These are phyloP conservation scores for Pardosa pseudoannulata DNA, from an alignment of 2,888 invertebrate genomes.

Conservation along the genomic window DNA sequence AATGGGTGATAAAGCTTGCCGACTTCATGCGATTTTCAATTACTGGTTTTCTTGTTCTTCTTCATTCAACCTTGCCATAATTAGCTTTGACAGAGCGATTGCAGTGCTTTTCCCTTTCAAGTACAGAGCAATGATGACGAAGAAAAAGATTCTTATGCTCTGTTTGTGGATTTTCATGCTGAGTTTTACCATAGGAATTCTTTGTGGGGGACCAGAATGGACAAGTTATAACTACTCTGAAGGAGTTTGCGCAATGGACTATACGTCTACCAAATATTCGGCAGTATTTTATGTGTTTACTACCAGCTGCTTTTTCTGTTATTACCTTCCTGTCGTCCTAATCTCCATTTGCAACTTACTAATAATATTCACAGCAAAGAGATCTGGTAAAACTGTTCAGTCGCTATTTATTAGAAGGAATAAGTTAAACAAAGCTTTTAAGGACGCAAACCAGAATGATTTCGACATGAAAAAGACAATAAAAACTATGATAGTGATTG, in stretches of 20 bases:
- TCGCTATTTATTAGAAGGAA: background rate
- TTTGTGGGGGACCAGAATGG: constrained; percentile 26
- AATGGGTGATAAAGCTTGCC: constrained; percentile 73
- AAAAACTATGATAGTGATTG: constrained; percentile 76
- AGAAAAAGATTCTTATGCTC: background rate
- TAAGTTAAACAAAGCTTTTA: background rate
- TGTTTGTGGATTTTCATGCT: background rate
- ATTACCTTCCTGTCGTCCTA: constrained; percentile 1
- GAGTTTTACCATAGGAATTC: background rate
- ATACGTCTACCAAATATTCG: background rate
- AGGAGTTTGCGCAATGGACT: constrained; percentile 44
- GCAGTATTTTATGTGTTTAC: constrained; percentile 4
- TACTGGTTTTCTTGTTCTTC: constrained; percentile 78
- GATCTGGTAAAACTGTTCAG: background rate
- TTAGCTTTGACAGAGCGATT: constrained; percentile 77
- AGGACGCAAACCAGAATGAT: background rate
- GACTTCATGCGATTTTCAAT: constrained; percentile 76
- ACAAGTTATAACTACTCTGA: constrained; percentile 45
- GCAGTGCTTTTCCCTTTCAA: constrained; percentile 76
- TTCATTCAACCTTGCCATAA: constrained; percentile 77
- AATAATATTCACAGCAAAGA: constrained; percentile 30
- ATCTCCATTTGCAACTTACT: constrained; percentile 27
- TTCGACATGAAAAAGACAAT: constrained; percentile 44
- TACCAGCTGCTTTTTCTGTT: constrained; percentile 5
- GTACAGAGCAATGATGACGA: constrained; percentile 75